Conservation (phyloP, 2,113 vertebrate species). For the Ammospiza nelsoni region DNA sequence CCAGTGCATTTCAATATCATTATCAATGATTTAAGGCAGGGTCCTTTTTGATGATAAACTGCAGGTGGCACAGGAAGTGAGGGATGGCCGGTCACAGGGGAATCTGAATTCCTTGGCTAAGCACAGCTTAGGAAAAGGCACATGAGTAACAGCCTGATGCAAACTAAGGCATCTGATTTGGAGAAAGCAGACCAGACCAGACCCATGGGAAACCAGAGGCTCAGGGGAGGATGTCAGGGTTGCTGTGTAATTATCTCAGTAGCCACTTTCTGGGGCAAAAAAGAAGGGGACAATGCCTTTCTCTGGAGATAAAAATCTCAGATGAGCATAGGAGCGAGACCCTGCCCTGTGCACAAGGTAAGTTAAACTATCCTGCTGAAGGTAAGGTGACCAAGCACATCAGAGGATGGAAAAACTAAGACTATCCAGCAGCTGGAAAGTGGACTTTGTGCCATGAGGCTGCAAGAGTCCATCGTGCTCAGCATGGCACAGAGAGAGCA, state of each 20-base stretch:
- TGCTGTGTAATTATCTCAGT: neutral
- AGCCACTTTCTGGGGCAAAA: neutral
- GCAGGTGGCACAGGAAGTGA: neutral
- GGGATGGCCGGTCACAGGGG: accelerated
- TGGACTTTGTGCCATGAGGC: neutral
- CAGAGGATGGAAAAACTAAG: neutral
- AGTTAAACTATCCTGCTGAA: neutral
- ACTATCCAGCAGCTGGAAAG: neutral
- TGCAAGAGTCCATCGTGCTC: neutral
- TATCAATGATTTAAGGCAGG: neutral
- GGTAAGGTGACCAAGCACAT: accelerated
- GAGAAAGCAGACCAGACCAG: neutral
- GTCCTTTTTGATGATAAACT: neutral
- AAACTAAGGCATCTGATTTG: neutral
- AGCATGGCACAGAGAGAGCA: neutral
- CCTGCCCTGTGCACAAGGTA: neutral
- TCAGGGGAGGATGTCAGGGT: neutral
- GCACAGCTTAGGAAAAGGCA: neutral
- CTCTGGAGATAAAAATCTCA: neutral
- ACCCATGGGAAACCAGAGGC: neutral
- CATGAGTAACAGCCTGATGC: neutral
- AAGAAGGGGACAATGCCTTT: accelerated
- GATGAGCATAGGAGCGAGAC: accelerated
- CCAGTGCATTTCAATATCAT: neutral
- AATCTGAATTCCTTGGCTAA: neutral